Percentiles rank a stretch among this genome's conserved stretches.
Evolutionary conservation across 2,113 vertebrate genomes (phyloP).

Genomic region (Mastomys natalensis): DNA sequence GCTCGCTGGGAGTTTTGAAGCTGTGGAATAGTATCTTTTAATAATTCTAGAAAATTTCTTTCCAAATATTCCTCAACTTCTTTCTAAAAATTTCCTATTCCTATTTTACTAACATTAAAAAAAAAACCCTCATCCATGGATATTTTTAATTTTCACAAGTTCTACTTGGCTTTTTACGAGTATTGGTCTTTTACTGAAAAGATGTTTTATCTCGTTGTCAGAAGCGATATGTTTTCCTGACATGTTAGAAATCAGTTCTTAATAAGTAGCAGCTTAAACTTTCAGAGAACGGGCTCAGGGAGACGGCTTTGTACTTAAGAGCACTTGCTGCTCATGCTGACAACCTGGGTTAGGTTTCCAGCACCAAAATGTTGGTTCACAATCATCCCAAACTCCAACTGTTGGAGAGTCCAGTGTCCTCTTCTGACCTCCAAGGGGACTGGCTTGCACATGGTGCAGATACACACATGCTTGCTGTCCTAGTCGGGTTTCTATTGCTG

Average conservation of each 20-base stretch:
- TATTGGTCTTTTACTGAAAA: background rate
- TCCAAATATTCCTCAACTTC: background rate
- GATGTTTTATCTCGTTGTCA: background rate
- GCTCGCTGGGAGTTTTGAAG: background rate
- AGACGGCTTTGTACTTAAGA: background rate
- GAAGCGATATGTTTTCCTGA: background rate
- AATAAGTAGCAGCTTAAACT: background rate
- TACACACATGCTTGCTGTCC: background rate
- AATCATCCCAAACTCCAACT: background rate
- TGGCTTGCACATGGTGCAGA: background rate
- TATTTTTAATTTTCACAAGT: conserved; percentile 9
- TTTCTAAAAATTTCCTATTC: background rate
- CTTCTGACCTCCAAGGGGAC: background rate
- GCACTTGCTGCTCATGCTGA: background rate
- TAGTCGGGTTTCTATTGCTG: background rate
- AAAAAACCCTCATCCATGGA: background rate
- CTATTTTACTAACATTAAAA: background rate
- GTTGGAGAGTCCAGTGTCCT: no score
- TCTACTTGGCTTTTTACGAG: background rate
- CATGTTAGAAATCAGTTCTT: background rate
- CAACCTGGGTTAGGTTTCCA: background rate
- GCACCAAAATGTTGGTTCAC: background rate
- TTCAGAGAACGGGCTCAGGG: no score
- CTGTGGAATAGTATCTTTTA: background rate
- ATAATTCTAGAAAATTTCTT: background rate